Evolutionary conservation across 2,797 vertebrate genomes (phyloP), one percentile per base, ranked within the genome.

Genomic region (Miichthys miiuy): DNA sequence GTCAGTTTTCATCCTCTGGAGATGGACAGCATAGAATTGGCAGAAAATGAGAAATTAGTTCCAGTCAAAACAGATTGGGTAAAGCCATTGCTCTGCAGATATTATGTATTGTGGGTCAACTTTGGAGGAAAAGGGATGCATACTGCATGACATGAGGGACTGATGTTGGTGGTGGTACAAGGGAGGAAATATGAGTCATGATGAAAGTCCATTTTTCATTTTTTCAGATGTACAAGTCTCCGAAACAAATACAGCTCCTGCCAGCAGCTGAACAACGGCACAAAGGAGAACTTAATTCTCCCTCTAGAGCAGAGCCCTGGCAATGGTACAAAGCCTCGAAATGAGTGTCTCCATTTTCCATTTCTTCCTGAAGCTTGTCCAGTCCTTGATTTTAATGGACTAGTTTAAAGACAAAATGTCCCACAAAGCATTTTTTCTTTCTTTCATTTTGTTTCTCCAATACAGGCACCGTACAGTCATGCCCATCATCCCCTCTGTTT

Each of bases 401-500:
- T 71, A 72, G 55, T 85, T 80, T 84, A 48, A 79, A 85, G 72
- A 80, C 77, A 82, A 83, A 84, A 84, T 55, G 18, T 63, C 51
- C 61, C 44, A 75, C 57, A 68, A 68, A 79, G 51, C 56, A 18
- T 79, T 72, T 72, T 25, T 64, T 54, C 14, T 25, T 30, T 21
- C 30, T 75, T 75, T 69, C 2, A 64, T 77, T 75, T 62, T 84
- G 12, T 79, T 62, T 86, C 51, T 80, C 82, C 61, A 55, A 55
- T 55, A 5, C 86, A 94, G 94, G 83, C 78, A 41, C 73, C 54
- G 1, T 61, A 0, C 91, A 92, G 56, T 93, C 92, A 5, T 81
- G 93, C 73, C 87, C 91, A 61, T 96, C 95, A 64, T 94, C 95
- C 21, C 94, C 94, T 60, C 83, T 95, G 47, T 96, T 96, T 60